Evolutionary conservation across 2,797 vertebrate genomes (phyloP).

Genomic region (Cynodonichthys magdalenae): DNA sequence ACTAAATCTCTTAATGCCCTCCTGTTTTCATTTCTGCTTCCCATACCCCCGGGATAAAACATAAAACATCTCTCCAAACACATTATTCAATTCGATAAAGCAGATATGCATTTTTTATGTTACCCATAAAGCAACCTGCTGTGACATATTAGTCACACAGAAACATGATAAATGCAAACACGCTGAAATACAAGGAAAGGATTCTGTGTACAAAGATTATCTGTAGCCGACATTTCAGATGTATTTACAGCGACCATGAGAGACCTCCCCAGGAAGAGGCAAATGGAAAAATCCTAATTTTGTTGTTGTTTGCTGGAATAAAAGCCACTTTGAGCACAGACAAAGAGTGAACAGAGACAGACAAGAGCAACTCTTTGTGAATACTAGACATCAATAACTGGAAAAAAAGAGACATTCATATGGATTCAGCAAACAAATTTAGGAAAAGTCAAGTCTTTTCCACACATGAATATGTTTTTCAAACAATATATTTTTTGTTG

Average conservation of each 20-base stretch:
- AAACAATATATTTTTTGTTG: no score
- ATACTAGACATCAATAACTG: background rate
- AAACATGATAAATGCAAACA: constrained; percentile 10
- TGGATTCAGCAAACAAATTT: background rate
- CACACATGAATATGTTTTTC: no score
- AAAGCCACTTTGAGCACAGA: background rate
- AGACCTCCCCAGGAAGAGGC: background rate
- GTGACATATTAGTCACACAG: constrained; percentile 19
- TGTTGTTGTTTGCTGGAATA: background rate
- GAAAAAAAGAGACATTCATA: background rate
- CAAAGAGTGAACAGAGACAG: background rate
- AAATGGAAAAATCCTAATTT: background rate
- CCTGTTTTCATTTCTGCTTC: constrained; percentile 27
- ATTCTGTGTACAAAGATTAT: no score
- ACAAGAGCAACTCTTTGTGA: background rate
- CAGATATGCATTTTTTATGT: constrained; percentile 25
- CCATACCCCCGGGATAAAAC: constrained; percentile 42
- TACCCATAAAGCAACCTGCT: constrained; percentile 22
- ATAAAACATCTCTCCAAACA: constrained; percentile 33
- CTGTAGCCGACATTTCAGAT: no score
- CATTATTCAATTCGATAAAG: constrained; percentile 39
- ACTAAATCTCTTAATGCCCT: constrained; percentile 29
- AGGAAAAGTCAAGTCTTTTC: background rate
- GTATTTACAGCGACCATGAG: background rate
- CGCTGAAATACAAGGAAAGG: background rate